phyloP scores from a whole-genome alignment of 2,113 vertebrate genomes.

The Phalacrocorax aristotelis region DNA sequence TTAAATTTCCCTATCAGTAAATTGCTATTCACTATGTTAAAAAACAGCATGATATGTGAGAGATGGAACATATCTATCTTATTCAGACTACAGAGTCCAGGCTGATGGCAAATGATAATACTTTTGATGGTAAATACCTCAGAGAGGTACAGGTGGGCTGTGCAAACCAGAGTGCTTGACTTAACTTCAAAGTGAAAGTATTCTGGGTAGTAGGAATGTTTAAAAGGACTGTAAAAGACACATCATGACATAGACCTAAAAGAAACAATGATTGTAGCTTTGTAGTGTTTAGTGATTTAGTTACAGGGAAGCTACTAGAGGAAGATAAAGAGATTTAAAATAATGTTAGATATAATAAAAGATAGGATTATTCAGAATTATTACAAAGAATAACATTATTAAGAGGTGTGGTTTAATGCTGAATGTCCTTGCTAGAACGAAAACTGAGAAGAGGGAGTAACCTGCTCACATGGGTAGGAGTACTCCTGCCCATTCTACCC shows the following conservation, averaged over 20 bases:
- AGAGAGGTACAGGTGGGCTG: neutral
- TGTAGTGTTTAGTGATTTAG: neutral
- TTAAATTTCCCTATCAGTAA: neutral
- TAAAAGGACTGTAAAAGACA: neutral
- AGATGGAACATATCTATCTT: neutral
- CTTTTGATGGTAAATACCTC: neutral
- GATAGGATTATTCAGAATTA: neutral
- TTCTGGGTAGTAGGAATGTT: neutral
- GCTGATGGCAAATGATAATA: neutral
- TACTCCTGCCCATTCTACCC: neutral
- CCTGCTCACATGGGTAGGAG: neutral
- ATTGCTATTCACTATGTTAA: neutral
- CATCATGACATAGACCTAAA: neutral
- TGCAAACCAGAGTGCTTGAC: neutral
- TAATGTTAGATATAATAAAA: neutral
- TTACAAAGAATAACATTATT: neutral
- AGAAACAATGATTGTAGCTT: neutral
- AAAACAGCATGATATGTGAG: neutral
- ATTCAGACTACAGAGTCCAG: neutral
- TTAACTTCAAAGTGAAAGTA: slow-evolving; percentile 5
- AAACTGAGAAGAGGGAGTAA: neutral
- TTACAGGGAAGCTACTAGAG: neutral
- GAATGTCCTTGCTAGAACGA: neutral
- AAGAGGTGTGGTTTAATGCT: neutral
- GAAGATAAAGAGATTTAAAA: neutral